Conservation (phyloP, 2,113 vertebrate genomes). For the Cnemophilus loriae region DNA sequence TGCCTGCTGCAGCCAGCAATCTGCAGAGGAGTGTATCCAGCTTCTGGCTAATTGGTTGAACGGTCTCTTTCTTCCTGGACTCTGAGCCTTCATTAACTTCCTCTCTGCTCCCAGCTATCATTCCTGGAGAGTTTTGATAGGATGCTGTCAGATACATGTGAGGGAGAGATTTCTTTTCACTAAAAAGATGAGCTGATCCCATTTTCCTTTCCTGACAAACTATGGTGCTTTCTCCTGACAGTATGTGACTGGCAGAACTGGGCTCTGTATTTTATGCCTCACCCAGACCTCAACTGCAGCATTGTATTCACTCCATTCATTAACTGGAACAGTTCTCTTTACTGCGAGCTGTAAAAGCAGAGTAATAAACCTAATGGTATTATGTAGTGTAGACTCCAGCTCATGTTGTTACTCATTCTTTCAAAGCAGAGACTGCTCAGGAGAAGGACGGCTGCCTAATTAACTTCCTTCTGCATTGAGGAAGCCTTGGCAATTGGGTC, state of each 20-base stretch:
- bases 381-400: background rate
- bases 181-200: background rate
- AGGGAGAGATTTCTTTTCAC: background rate
- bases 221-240: background rate
- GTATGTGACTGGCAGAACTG: background rate
- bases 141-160: background rate
- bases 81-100: background rate
- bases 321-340: background rate
- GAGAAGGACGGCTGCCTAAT: background rate
- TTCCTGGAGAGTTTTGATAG: background rate
- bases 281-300: background rate
- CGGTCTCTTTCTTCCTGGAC: background rate
- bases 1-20: background rate
- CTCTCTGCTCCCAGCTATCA: background rate
- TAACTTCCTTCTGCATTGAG: background rate
- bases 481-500: background rate
- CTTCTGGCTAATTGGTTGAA: background rate
- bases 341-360: background rate
- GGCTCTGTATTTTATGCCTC: background rate
- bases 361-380: conserved; percentile 21
- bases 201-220: background rate
- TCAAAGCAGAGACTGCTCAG: background rate
- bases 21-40: background rate
- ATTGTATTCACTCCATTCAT: background rate
- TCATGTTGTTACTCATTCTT: background rate